Base-by-base conservation (phyloP, 2,888 invertebrate genomes). In the Dicycla oo region DNA sequence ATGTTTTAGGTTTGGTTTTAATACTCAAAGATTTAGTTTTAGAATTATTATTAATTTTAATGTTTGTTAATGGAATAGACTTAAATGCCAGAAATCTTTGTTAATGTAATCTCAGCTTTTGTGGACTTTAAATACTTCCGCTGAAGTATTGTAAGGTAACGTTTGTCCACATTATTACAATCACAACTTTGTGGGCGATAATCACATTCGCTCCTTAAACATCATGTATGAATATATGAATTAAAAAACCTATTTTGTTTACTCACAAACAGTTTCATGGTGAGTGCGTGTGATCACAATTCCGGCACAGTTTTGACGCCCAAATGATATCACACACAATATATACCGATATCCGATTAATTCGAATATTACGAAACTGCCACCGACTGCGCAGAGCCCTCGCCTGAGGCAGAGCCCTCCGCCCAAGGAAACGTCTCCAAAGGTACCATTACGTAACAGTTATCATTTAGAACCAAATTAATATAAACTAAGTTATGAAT, bases 231-330 rank as follows among this genome's bases (percentile, higher is more conserved):
- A n/a, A n/a, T n/a, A n/a, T n/a, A n/a, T n/a, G n/a, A n/a, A n/a
- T n/a, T 30, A 51, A 40, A 49, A 30, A 49, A 49, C 10, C 10
- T n/a, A 30, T 49, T 62, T 30, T 7, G 40, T 61, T 23, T 86
- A 93, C 93, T 93, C 75, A 94, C 93, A 83, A 92, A 85, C 30
- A 89, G 73, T 83, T 91, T 93, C 93, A 93, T 94, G 70, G 81
- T 79, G 72, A 62, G 75, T 81, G 78, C 75, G 78, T 76, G 75
- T 69, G 68, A 13, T 57, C 65, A 62, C 73, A 70, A 54, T 51
- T 70, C 69, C 76, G 68, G 60, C 61, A 69, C 75, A 80, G 69
- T 62, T 84, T 85, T 88, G 88, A 87, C 80, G 82, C 70, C 60
- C 57, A 71, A n/a, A 26, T 4, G 69, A 63, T 66, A 61, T 43